Evolutionary conservation across 2,113 vertebrate species (phyloP).

Genomic region (crab-eating macaque (Macaca fascicularis)): DNA sequence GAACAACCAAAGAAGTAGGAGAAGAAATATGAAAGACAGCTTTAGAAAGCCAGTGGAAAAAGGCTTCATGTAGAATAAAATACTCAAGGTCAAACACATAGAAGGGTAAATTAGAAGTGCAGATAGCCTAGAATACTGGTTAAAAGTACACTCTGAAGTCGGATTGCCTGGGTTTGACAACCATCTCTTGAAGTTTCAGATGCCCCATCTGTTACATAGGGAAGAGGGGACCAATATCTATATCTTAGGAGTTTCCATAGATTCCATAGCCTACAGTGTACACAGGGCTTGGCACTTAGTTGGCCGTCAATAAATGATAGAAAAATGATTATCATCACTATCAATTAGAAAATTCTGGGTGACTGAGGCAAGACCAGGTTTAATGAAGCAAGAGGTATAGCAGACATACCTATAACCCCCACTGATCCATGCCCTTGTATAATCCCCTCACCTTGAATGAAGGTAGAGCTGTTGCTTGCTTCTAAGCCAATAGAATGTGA

Average conservation of each 20-base stretch:
- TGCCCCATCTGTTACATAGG: background rate
- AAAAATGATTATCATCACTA: background rate
- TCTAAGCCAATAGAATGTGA: background rate
- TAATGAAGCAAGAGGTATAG: background rate
- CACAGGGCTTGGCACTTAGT: background rate
- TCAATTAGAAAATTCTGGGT: too few species aligned
- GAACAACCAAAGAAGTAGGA: background rate
- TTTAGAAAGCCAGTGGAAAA: background rate
- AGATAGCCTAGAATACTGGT: background rate
- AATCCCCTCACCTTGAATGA: too few species aligned
- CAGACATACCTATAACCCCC: background rate
- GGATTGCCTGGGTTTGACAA: background rate
- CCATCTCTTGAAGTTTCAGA: background rate
- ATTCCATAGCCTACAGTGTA: background rate
- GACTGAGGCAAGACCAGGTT: background rate
- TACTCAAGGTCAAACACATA: background rate
- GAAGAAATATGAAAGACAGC: too few species aligned
- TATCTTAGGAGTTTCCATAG: background rate
- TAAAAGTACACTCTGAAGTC: background rate
- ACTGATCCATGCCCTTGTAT: background rate
- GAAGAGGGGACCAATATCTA: background rate
- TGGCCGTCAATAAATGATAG: background rate
- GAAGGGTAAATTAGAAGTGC: background rate
- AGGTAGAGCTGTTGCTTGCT: background rate
- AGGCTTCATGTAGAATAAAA: background rate